A percentile compares a stretch with the other conserved stretches of the same genome.
phyloP scores from a whole-genome alignment of 2,888 invertebrate species.

The Drosophila meridiana region DNA sequence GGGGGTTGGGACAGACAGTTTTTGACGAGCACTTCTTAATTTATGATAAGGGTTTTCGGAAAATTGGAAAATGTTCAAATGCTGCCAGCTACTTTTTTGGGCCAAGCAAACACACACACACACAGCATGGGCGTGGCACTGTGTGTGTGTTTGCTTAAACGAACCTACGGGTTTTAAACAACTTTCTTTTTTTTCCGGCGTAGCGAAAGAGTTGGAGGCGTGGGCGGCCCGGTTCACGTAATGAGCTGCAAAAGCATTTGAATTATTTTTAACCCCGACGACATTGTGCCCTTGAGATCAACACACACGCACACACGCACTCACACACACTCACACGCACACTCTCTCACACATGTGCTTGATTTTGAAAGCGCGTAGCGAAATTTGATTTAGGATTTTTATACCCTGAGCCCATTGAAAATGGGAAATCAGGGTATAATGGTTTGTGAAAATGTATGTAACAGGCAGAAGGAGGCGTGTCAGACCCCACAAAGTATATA shows the following conservation, averaged over 20 bases:
- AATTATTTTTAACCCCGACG: conserved; percentile 82
- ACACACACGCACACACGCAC: conserved; percentile 37
- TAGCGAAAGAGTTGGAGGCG: not conserved
- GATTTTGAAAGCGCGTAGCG: conserved; percentile 44
- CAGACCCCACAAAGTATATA: too few relatives aligned
- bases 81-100: conserved; percentile 63
- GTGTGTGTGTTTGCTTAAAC: conserved; percentile 59
- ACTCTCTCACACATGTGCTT: conserved; percentile 16
- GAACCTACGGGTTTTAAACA: conserved; percentile 70
- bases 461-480: too few relatives aligned
- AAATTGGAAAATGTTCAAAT: conserved; percentile 81
- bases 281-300: conserved; percentile 82
- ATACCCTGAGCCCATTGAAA: too few relatives aligned
- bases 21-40: conserved; percentile 82
- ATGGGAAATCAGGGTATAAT: too few relatives aligned
- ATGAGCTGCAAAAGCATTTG: conserved; percentile 81
- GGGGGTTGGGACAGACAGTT: conserved; percentile 67
- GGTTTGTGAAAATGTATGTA: too few relatives aligned
- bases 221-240: conserved; percentile 59
- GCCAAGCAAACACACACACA: conserved; percentile 39
- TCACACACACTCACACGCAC: conserved; percentile 23
- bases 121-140: conserved; percentile 17
- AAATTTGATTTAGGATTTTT: conserved; percentile 82
- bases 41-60: conserved; percentile 82
- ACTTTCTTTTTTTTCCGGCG: conserved; percentile 5